A percentile compares a stretch with the other conserved stretches of the same genome.
These are phyloP conservation scores for Platycnemis pennipes DNA, from an alignment of 2,888 invertebrate species.

Conservation along the genomic window DNA sequence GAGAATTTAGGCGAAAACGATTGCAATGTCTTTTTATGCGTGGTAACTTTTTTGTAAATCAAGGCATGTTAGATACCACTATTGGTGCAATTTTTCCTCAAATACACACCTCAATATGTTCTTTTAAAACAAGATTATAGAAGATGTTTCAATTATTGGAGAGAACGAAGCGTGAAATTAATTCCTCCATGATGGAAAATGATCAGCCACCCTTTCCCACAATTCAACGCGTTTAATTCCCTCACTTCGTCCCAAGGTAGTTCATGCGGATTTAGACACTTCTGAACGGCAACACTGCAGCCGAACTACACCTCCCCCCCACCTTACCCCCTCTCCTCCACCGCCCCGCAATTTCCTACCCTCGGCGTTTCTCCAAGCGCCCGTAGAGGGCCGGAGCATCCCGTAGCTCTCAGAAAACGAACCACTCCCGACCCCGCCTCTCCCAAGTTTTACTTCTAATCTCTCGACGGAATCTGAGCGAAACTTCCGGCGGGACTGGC, in stretches of 20 bases:
- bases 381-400: not conserved
- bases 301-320: not conserved
- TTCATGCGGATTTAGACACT: not conserved
- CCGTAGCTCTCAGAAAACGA: not conserved
- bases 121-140: too few relatives aligned
- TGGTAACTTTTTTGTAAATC: too few relatives aligned
- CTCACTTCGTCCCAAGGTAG: not conserved
- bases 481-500: slow-evolving; percentile 23
- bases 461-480: slow-evolving; percentile 29
- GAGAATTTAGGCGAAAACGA: too few relatives aligned
- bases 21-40: too few relatives aligned
- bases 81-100: too few relatives aligned
- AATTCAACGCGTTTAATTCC: too few relatives aligned
- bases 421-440: not conserved
- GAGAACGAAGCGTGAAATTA: too few relatives aligned
- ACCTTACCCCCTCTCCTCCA: not conserved
- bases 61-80: too few relatives aligned
- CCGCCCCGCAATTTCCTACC: not conserved
- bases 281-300: not conserved
- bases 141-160: too few relatives aligned
- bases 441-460: slow-evolving; percentile 31
- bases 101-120: too few relatives aligned
- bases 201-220: too few relatives aligned
- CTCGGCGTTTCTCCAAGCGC: not conserved
- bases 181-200: too few relatives aligned